Evolutionary conservation across 2,888 invertebrate species (phyloP).

Genomic region (Sympetrum striolatum): DNA sequence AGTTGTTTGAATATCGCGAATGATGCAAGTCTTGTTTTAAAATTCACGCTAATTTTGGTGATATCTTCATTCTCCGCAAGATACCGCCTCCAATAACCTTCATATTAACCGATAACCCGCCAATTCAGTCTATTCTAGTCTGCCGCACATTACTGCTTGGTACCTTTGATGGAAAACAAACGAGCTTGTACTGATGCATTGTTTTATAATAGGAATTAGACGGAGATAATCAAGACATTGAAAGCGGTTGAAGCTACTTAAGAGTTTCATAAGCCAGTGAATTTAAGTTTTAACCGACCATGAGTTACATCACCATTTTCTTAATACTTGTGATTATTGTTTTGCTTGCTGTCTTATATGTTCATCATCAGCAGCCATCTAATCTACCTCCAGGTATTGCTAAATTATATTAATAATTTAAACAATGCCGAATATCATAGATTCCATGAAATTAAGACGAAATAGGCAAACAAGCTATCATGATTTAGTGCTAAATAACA

Average conservation of each 20-base stretch:
- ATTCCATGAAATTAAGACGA: too few relatives aligned
- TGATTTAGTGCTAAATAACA: too few relatives aligned
- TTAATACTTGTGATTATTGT: background rate
- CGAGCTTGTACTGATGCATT: too few relatives aligned
- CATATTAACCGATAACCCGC: background rate
- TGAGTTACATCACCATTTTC: background rate
- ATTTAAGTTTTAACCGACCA: background rate
- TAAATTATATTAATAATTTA: too few relatives aligned
- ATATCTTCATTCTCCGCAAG: background rate
- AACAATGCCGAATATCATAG: too few relatives aligned
- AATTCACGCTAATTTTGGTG: background rate
- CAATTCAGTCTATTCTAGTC: background rate
- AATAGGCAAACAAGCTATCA: too few relatives aligned
- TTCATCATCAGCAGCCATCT: slow-evolving; percentile 48
- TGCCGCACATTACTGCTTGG: background rate
- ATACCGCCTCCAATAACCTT: background rate
- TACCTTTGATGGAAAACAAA: too few relatives aligned
- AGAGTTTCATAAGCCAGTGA: background rate
- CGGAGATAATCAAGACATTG: too few relatives aligned
- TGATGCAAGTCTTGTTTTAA: background rate
- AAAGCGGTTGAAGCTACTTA: background rate
- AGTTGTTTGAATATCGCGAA: background rate
- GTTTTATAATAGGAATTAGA: too few relatives aligned
- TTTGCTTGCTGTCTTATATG: slow-evolving; percentile 49
- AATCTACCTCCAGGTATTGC: slow-evolving; percentile 48